A percentile compares a stretch with the other conserved stretches of the same genome.
phyloP scores from a whole-genome alignment of 2,888 invertebrate species.

The Dione vanillae region DNA sequence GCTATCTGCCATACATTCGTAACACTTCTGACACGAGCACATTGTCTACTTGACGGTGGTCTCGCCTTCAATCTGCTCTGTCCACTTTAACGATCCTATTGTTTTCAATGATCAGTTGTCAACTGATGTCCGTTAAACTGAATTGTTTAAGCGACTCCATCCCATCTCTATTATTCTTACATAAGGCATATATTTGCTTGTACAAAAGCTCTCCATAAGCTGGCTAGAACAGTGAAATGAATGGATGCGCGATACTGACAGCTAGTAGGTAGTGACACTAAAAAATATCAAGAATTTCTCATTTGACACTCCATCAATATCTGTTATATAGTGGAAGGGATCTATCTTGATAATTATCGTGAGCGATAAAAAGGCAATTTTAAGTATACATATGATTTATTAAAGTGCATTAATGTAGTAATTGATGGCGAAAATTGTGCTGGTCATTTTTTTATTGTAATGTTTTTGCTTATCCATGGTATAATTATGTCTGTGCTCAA shows the following conservation, averaged over 20 bases:
- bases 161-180: conserved; percentile 45
- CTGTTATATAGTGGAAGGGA: conserved; percentile 48
- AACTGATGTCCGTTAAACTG: conserved; percentile 60
- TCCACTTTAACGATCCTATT: conserved; percentile 80
- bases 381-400: conserved; percentile 39
- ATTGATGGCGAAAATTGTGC: conserved; percentile 1
- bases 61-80: conserved; percentile 71
- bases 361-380: conserved; percentile 35
- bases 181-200: conserved; percentile 54
- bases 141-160: conserved; percentile 39
- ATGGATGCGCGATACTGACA: conserved; percentile 67
- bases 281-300: conserved; percentile 71
- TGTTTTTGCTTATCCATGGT: no score
- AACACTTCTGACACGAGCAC: conserved; percentile 51
- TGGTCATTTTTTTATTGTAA: neutral
- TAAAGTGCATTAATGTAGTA: conserved; percentile 23
- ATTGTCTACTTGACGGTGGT: conserved; percentile 72
- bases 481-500: neutral
- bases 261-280: conserved; percentile 70
- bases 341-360: conserved; percentile 40
- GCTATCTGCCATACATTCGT: conserved; percentile 51
- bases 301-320: conserved; percentile 77
- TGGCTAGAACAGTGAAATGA: conserved; percentile 64
- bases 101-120: conserved; percentile 77
- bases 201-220: conserved; percentile 28